Conservation (phyloP, 2,797 vertebrate species). For the Serranus cabrilla region DNA sequence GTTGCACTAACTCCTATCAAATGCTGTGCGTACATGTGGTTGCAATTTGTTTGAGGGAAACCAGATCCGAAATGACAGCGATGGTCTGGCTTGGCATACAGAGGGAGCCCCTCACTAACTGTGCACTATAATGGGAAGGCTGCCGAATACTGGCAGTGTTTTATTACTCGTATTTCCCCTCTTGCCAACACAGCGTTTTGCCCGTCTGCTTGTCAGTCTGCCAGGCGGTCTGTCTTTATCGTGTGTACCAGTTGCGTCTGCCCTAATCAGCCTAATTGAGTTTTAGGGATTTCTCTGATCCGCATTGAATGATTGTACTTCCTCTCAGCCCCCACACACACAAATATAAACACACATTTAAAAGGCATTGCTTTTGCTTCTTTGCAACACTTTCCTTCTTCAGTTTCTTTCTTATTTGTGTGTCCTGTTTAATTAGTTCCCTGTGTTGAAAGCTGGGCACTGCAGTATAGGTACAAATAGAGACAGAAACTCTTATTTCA, state of each 20-base stretch:
- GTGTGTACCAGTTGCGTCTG: conserved; percentile 35
- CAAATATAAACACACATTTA: conserved; percentile 2
- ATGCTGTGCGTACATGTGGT: conserved; percentile 11
- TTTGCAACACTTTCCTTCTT: conserved; percentile 1
- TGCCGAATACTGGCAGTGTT: conserved; percentile 57
- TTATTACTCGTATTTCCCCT: conserved; percentile 54
- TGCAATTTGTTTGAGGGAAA: conserved; percentile 31
- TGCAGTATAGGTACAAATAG: background rate
- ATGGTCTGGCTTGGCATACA: conserved; percentile 28
- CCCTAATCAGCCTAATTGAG: conserved; percentile 70
- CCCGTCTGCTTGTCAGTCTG: conserved; percentile 30
- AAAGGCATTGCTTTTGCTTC: conserved; percentile 4
- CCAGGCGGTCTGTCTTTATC: conserved; percentile 49
- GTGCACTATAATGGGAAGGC: conserved; percentile 44
- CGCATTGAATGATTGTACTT: conserved; percentile 38
- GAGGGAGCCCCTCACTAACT: conserved; percentile 36
- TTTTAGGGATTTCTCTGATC: conserved; percentile 70
- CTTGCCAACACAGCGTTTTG: conserved; percentile 35
- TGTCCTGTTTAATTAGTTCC: conserved; percentile 9
- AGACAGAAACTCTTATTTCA: conserved; percentile 2
- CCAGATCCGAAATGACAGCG: conserved; percentile 32
- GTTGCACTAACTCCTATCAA: conserved; percentile 1
- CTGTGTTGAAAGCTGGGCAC: background rate
- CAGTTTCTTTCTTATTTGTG: background rate
- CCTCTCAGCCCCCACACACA: conserved; percentile 18